A percentile compares a stretch with the other conserved stretches of the same genome.
These are phyloP conservation scores for Hyaena hyaena DNA, from an alignment of 2,113 vertebrate genomes.

Conservation along the genomic window DNA sequence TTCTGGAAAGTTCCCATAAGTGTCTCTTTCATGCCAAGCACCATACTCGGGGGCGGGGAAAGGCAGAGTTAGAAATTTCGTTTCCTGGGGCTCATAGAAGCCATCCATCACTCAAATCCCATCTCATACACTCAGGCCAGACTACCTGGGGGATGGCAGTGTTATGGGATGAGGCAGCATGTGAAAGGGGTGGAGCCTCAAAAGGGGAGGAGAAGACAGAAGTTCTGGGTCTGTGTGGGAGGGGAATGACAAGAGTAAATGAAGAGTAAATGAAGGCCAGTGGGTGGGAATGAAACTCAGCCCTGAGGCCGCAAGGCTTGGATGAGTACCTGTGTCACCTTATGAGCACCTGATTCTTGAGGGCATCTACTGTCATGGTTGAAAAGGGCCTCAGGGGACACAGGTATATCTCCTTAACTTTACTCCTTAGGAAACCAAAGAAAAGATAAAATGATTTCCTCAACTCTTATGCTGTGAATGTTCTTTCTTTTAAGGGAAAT, in stretches of 20 bases:
- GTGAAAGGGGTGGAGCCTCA: not conserved
- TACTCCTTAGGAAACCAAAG: not conserved
- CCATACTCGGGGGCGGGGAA: not conserved
- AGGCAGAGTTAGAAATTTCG: not conserved
- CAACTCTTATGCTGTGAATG: not conserved
- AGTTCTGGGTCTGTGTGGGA: not conserved
- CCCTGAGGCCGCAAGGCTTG: not conserved
- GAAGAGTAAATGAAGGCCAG: not conserved
- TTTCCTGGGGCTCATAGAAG: not conserved
- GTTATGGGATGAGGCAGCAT: not conserved
- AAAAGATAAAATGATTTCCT: not conserved
- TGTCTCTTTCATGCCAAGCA: not conserved
- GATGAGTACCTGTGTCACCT: not conserved
- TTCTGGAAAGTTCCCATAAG: too few relatives aligned
- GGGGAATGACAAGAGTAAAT: not conserved
- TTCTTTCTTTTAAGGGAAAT: slow-evolving; percentile 5
- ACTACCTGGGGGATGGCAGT: not conserved
- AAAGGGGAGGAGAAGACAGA: not conserved
- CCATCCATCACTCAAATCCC: not conserved
- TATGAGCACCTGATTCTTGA: not conserved
- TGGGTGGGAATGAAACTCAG: not conserved
- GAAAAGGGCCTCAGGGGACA: not conserved
- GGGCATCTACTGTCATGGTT: not conserved
- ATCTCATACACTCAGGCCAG: too few relatives aligned
- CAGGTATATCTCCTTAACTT: not conserved